phyloP scores from a whole-genome alignment of 2,888 invertebrate species.

The Morpho deidamia region DNA sequence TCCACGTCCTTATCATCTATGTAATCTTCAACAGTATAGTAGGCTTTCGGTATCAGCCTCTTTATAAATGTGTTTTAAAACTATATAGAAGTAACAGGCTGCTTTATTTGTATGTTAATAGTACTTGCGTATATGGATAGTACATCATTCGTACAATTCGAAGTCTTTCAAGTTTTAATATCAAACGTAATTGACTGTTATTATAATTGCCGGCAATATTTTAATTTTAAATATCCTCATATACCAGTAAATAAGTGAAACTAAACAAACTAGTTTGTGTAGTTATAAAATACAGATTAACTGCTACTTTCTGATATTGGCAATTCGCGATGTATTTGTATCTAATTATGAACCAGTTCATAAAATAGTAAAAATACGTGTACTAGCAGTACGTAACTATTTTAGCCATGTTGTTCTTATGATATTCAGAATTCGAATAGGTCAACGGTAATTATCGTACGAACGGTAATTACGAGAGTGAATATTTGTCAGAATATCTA shows the following conservation, averaged over 20 bases:
- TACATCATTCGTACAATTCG: background rate
- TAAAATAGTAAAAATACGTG: background rate
- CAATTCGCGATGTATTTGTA: background rate
- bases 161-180: background rate
- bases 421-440: background rate
- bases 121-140: too few species aligned
- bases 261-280: constrained; percentile 4
- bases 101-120: too few species aligned
- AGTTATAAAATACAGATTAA: constrained; percentile 7
- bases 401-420: background rate
- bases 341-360: constrained; percentile 10
- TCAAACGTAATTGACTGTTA: background rate
- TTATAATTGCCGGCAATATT: constrained; percentile 3
- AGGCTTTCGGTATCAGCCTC: too few species aligned
- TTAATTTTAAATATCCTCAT: constrained; percentile 4
- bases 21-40: too few species aligned
- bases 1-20: too few species aligned
- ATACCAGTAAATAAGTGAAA: constrained; percentile 12
- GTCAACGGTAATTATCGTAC: too few species aligned
- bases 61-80: too few species aligned
- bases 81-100: too few species aligned
- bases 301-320: constrained; percentile 15
- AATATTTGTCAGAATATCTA: too few species aligned
- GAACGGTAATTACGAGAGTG: too few species aligned
- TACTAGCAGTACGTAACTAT: constrained; percentile 1